These are phyloP conservation scores for Ptilorrhoa leucosticta DNA, from an alignment of 2,113 vertebrate species.

Conservation along the genomic window DNA sequence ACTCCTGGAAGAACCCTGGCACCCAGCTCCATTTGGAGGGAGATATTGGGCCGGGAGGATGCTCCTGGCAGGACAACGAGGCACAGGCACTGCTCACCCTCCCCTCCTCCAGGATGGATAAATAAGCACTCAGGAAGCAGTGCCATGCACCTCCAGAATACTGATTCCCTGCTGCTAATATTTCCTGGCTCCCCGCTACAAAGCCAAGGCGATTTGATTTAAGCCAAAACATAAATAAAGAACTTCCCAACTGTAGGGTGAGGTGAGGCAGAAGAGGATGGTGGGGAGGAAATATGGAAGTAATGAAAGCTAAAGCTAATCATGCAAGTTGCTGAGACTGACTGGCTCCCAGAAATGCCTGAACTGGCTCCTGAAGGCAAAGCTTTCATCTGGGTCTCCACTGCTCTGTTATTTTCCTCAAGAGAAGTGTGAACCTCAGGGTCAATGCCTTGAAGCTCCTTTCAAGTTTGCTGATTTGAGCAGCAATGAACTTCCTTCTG, in stretches of 20 bases:
- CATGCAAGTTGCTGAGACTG: background rate
- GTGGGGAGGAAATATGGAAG: background rate
- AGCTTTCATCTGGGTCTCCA: background rate
- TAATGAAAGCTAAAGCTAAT: background rate
- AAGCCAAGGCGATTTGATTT: background rate
- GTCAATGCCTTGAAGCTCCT: background rate
- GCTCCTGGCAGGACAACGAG: background rate
- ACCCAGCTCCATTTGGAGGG: background rate
- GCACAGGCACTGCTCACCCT: background rate
- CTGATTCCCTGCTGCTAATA: background rate
- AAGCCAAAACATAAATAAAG: background rate
- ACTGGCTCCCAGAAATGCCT: background rate
- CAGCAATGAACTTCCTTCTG: background rate
- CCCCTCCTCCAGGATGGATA: background rate
- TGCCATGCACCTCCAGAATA: background rate
- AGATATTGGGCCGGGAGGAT: background rate
- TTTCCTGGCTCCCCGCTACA: background rate
- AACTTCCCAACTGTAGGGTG: background rate
- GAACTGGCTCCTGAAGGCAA: background rate
- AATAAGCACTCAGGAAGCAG: background rate
- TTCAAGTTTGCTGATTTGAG: background rate
- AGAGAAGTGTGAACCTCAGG: background rate
- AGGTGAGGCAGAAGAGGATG: background rate
- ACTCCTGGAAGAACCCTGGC: background rate
- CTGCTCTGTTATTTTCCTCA: background rate